Percentiles rank a stretch among this genome's conserved stretches.
These are phyloP conservation scores for Columba livia DNA, from an alignment of 2,113 vertebrate genomes.

Conservation along the genomic window DNA sequence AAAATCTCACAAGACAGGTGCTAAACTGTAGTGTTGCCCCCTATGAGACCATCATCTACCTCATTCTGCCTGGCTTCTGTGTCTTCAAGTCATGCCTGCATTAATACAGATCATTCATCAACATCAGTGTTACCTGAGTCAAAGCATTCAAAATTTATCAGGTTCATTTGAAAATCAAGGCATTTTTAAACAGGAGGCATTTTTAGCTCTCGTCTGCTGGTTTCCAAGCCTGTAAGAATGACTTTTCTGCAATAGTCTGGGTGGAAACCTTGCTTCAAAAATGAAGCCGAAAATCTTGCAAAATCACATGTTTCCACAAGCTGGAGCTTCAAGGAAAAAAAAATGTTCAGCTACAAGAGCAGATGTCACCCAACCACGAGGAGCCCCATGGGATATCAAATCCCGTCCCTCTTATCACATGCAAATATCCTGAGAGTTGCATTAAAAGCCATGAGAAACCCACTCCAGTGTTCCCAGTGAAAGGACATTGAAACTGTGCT, in stretches of 20 bases:
- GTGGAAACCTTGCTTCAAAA: constrained; percentile 43
- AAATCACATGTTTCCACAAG: constrained; percentile 57
- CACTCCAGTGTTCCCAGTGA: background rate
- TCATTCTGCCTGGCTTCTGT: background rate
- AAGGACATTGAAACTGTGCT: fast-evolving
- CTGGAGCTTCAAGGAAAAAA: constrained; percentile 31
- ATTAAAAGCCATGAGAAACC: background rate
- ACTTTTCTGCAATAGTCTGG: constrained; percentile 51
- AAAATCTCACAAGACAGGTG: background rate
- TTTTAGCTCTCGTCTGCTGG: constrained; percentile 39
- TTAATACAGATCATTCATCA: constrained; percentile 15
- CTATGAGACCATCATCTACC: background rate
- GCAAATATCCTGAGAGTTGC: background rate
- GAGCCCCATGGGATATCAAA: constrained; percentile 40
- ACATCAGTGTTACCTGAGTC: constrained; percentile 16
- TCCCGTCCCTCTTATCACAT: background rate
- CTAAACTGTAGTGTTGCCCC: background rate
- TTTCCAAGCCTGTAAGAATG: constrained; percentile 3
- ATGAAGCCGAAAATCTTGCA: constrained; percentile 34
- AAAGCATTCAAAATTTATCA: constrained; percentile 53
- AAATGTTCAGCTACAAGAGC: background rate
- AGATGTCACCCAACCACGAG: constrained; percentile 52
- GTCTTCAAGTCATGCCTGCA: background rate
- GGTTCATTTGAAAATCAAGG: constrained; percentile 32
- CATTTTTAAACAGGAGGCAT: constrained; percentile 33